Base-by-base conservation (phyloP, 2,113 vertebrate species). In the Tyto alba region DNA sequence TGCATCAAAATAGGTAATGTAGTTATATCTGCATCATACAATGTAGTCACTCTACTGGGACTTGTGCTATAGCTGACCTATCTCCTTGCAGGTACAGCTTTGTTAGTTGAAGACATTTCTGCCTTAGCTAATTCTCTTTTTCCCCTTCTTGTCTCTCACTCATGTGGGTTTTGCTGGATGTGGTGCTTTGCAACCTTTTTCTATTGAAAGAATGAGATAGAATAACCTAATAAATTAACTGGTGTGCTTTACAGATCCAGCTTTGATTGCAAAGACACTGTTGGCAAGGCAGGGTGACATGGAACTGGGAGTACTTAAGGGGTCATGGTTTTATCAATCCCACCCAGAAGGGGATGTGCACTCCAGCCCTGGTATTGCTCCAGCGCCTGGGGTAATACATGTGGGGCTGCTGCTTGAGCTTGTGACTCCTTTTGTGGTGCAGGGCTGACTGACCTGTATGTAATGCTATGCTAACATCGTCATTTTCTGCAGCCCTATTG, bases 71-170 rank as follows among this genome's bases (percentile, higher is more conserved):
- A 83, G 26, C 9, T 59, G 22, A 4, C 10, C 7, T 10, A 22
- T 22, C 6, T 19, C 23, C 18, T 38, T 75, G 23, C 59, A 48
- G 29, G 18, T 22, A 29, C 36, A 82, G 13, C 20, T 85, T 25
- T 43, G 9, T 26, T 41, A 38, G 29, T 21, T 77, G 72, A 85
- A 68, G 40, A 38, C 3, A 4, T 56, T 86, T 83, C 52, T 92
- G 18, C 9, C 15, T 62, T 48, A 52, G 22, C 38, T 79, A 10
- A 10, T 55, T 63, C 9, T 30, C 2, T 25, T 1, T 2, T 6
- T 3, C 1, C 1, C 1, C 0, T 0, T 32, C 20, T 73, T 50
- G 48, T n/a, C 16, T 17, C 4, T 40, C 10, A 40, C 10, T 9
- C 16, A 45, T 40, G 16, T 52, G 62, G 9, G 5, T 50, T 85